Percentiles rank a stretch among this genome's conserved stretches.
Conservation (phyloP, 2,888 invertebrate species). For the Argyresthia albistria region DNA sequence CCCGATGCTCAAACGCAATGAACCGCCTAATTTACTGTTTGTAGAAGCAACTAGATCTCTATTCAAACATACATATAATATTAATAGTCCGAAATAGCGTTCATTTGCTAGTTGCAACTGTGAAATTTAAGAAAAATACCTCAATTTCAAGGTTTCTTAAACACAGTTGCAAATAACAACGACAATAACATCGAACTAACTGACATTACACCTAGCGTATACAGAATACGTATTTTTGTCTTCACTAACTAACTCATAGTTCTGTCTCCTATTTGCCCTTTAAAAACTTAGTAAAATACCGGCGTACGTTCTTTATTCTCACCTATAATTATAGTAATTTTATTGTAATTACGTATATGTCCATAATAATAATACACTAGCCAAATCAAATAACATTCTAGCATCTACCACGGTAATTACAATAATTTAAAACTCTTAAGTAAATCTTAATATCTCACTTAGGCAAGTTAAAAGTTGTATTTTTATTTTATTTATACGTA, state of each 20-base stretch:
- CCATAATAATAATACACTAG: constrained; percentile 29
- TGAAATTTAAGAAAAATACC: constrained; percentile 1
- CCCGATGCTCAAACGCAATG: background rate
- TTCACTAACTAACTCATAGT: constrained; percentile 56
- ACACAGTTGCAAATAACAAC: background rate
- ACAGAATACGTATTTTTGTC: constrained; percentile 60
- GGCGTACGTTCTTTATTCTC: constrained; percentile 38
- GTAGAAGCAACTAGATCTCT: constrained; percentile 59
- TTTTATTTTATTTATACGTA: constrained; percentile 44
- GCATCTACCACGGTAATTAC: constrained; percentile 63
- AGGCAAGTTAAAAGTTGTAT: constrained; percentile 70
- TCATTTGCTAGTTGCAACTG: background rate
- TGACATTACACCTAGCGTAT: constrained; percentile 64
- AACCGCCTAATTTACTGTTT: constrained; percentile 36
- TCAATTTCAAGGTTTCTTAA: background rate
- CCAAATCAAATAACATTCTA: constrained; percentile 58
- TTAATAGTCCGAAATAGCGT: background rate
- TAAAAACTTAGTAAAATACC: constrained; percentile 29
- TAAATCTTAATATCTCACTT: constrained; percentile 69
- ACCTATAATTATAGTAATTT: background rate
- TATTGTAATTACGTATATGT: constrained; percentile 1
- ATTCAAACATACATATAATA: constrained; percentile 50
- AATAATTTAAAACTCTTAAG: constrained; percentile 68
- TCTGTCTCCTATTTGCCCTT: constrained; percentile 43
- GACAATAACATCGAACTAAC: constrained; percentile 18